phyloP scores from a whole-genome alignment of 2,797 vertebrate species.

The Gobio occitaniae region DNA sequence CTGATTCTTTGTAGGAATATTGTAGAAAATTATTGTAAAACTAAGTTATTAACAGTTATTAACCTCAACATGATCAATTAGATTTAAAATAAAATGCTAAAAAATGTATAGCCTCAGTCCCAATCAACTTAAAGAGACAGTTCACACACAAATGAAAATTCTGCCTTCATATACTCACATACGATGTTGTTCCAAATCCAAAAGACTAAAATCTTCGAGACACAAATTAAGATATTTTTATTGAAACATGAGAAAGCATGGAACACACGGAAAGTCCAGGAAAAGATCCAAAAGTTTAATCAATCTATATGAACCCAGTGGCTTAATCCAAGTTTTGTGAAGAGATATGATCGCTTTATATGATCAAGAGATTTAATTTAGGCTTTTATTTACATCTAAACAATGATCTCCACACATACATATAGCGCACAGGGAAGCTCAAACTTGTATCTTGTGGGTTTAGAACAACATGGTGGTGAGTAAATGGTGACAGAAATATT shows the following conservation, averaged over 20 bases:
- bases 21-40: no score
- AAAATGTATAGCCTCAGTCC: neutral
- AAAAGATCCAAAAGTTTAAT: neutral
- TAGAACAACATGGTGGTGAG: neutral
- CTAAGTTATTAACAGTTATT: no score
- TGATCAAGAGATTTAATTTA: neutral
- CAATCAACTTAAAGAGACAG: neutral
- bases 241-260: no score
- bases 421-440: neutral
- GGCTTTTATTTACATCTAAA: neutral
- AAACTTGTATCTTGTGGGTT: neutral
- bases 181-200: neutral
- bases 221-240: neutral
- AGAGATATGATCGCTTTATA: neutral
- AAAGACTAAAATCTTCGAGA: neutral
- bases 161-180: neutral
- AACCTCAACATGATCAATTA: neutral
- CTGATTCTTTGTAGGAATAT: neutral
- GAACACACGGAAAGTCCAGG: neutral
- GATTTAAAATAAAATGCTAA: neutral
- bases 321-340: neutral
- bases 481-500: neutral
- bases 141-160: neutral
- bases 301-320: neutral
- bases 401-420: neutral